These are phyloP conservation scores for Halesus radiatus DNA, from an alignment of 1,140 invertebrate genomes.

Conservation along the genomic window DNA sequence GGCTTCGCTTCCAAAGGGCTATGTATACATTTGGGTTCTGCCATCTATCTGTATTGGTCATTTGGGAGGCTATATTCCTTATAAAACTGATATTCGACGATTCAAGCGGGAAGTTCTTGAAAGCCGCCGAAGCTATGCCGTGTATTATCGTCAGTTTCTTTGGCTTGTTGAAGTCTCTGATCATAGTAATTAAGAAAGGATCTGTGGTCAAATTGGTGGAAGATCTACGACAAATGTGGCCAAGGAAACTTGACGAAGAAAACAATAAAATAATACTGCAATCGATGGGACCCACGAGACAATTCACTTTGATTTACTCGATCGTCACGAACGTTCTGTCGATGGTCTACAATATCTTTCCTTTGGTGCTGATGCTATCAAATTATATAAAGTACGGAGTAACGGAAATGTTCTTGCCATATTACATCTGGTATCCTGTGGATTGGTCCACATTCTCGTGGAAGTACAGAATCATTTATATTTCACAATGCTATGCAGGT, in stretches of 20 bases:
- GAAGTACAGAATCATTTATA: conserved; percentile 32
- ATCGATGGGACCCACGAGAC: conserved; percentile 37
- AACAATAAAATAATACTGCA: conserved; percentile 15
- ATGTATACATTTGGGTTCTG: conserved; percentile 36
- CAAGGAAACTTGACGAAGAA: conserved; percentile 3
- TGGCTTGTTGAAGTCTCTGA: conserved; percentile 31
- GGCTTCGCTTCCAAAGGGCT: conserved; percentile 28
- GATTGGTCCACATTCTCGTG: conserved; percentile 25
- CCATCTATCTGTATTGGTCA: conserved; percentile 6
- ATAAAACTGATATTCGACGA: conserved; percentile 17
- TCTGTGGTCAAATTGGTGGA: conserved; percentile 22
- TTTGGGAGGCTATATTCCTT: conserved; percentile 26
- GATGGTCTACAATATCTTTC: conserved; percentile 50
- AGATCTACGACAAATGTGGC: conserved; percentile 45
- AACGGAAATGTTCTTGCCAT: conserved; percentile 37
- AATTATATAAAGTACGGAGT: conserved; percentile 21
- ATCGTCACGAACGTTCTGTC: conserved; percentile 47
- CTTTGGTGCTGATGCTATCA: conserved; percentile 39
- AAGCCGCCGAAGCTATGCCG: conserved; percentile 46
- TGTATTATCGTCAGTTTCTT: conserved; percentile 43
- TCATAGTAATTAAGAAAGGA: conserved; percentile 28
- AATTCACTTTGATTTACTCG: conserved; percentile 45
- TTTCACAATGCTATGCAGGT: conserved; percentile 50
- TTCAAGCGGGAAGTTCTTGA: conserved; percentile 4
- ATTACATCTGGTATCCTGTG: conserved; percentile 51